Conservation (phyloP, 2,888 invertebrate species). For the Macaria liturata region DNA sequence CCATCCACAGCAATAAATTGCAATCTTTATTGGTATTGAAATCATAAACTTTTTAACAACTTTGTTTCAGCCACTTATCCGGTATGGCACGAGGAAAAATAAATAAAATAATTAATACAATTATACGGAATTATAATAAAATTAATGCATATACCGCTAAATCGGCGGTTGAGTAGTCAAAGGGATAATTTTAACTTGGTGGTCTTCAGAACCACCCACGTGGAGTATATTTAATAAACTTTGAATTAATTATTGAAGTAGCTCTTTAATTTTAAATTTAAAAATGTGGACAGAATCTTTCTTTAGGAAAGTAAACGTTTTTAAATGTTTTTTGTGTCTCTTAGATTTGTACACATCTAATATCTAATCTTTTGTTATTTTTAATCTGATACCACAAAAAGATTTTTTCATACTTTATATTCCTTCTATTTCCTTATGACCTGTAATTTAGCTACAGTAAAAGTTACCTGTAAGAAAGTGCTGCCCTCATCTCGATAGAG, state of each 20-base stretch:
- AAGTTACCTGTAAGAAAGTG: conserved; percentile 83
- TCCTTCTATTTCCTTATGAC: no score
- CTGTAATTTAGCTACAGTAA: no score
- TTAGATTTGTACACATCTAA: no score
- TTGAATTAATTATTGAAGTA: no score
- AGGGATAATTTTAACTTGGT: conserved; percentile 13
- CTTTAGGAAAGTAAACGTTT: no score
- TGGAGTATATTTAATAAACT: neutral
- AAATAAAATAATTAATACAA: conserved; percentile 5
- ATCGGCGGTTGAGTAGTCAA: conserved; percentile 8
- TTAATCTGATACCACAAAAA: no score
- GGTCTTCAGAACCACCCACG: conserved; percentile 21
- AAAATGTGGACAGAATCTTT: no score
- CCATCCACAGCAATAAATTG: neutral
- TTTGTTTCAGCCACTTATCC: conserved; percentile 6
- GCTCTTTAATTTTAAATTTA: no score
- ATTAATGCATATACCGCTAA: conserved; percentile 8
- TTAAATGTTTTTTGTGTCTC: no score
- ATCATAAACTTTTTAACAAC: conserved; percentile 9
- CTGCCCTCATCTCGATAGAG: conserved; percentile 91
- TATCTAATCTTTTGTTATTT: no score
- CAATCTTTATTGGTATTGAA: conserved; percentile 2
- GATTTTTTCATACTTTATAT: no score
- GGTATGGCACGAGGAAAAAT: conserved; percentile 15
- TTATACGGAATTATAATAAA: conserved; percentile 5